These are phyloP conservation scores for Imbricaverruca yamaguchii DNA, from an alignment of 2,888 invertebrate species.

Conservation along the genomic window DNA sequence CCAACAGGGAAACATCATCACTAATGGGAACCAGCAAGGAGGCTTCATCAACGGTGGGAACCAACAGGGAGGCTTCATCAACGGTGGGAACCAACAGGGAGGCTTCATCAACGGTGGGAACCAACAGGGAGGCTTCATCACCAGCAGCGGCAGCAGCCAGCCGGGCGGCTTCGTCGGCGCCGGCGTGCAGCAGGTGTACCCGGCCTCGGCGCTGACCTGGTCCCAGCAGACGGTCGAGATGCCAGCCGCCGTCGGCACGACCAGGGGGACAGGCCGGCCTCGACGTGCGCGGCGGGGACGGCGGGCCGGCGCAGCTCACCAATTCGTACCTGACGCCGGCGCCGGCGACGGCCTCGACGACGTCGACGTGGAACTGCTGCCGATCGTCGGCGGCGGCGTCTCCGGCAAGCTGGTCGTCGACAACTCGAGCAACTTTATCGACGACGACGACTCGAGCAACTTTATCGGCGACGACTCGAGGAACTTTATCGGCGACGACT, in stretches of 20 bases:
- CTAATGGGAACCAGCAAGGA: neutral
- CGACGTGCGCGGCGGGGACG: too few relatives aligned
- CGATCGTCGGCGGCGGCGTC: neutral
- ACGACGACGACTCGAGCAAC: too few relatives aligned
- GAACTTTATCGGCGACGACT: neutral
- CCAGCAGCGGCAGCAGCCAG: neutral
- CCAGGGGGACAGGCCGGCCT: too few relatives aligned
- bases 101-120: neutral
- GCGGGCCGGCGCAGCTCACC: too few relatives aligned
- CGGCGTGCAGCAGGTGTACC: neutral
- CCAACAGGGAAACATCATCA: too few relatives aligned
- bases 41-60: neutral
- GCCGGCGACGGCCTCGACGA: neutral
- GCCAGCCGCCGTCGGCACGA: neutral
- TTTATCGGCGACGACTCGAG: too few relatives aligned
- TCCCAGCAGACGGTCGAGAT: neutral
- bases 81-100: neutral
- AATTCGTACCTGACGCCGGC: neutral
- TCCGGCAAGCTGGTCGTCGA: neutral
- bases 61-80: neutral
- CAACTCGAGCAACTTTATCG: neutral
- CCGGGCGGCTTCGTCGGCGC: neutral
- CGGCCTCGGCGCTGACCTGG: neutral
- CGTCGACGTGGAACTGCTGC: neutral
- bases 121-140: too few relatives aligned